These are phyloP conservation scores for Uropsilus gracilis DNA, from an alignment of 2,113 vertebrate species.

Conservation along the genomic window DNA sequence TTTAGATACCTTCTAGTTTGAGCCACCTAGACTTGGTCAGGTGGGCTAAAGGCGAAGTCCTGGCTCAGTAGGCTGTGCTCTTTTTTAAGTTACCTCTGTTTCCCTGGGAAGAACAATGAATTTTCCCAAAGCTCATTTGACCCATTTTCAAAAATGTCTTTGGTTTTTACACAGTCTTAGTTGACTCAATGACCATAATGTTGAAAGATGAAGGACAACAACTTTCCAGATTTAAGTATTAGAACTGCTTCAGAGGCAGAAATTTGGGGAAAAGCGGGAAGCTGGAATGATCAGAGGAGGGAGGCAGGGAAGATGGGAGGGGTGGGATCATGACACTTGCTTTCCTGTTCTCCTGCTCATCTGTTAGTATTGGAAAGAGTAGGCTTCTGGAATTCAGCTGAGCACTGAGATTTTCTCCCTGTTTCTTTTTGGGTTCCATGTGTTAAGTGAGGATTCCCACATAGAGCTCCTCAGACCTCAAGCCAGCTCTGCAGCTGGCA, in stretches of 20 bases:
- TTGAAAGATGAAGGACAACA: background rate
- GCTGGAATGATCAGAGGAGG: background rate
- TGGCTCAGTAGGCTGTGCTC: background rate
- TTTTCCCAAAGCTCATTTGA: background rate
- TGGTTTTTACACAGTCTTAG: background rate
- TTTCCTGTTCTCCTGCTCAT: slow-evolving; percentile 65
- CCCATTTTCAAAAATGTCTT: background rate
- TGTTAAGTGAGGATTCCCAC: slow-evolving; percentile 61
- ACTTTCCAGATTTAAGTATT: background rate
- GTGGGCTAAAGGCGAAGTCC: background rate
- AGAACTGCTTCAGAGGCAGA: background rate
- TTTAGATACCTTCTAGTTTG: background rate
- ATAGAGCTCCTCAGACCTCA: background rate
- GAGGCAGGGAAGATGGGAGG: slow-evolving; percentile 41
- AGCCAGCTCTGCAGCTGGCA: slow-evolving; percentile 38
- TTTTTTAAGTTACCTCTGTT: background rate
- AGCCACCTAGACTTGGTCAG: background rate
- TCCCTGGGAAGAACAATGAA: background rate
- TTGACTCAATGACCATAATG: background rate
- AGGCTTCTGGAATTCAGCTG: slow-evolving; percentile 72
- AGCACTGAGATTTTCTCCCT: slow-evolving; percentile 53
- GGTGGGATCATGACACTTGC: slow-evolving; percentile 36
- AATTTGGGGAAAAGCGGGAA: background rate
- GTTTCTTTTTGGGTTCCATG: slow-evolving; percentile 61
- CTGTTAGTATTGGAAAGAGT: slow-evolving; percentile 65